These are phyloP conservation scores for Xylocopa sonorina DNA, from an alignment of 1,140 invertebrate species.

Conservation along the genomic window DNA sequence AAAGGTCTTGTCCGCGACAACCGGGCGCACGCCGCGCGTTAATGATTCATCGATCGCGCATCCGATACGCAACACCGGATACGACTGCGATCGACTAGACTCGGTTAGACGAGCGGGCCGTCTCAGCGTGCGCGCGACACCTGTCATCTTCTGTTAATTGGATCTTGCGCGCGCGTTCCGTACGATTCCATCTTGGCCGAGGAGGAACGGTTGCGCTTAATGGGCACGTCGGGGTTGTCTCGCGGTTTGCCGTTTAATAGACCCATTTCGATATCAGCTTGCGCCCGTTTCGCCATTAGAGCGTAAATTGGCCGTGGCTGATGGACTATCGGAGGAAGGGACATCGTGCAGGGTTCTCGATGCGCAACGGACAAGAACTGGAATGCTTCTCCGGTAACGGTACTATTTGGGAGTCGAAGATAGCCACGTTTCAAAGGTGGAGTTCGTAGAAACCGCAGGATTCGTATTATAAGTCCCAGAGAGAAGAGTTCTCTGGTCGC, in stretches of 20 bases:
- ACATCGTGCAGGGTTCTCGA: no score
- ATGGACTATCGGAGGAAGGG: no score
- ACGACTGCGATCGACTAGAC: conserved; percentile 8
- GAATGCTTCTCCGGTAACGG: no score
- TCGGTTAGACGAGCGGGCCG: background rate
- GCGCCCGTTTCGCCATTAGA: background rate
- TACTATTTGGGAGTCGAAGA: no score
- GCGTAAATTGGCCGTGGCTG: background rate
- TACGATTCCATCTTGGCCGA: background rate
- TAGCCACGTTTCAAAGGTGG: no score
- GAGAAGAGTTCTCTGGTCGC: background rate
- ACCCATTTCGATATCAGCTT: background rate
- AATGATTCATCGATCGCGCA: conserved; percentile 67
- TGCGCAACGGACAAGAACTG: no score
- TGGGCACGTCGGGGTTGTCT: background rate
- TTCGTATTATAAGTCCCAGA: no score
- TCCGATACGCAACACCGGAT: conserved; percentile 24
- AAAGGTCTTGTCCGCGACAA: conserved; percentile 60
- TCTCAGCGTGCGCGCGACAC: conserved; percentile 41
- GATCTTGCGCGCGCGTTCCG: conserved; percentile 29
- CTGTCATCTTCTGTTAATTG: conserved; percentile 62
- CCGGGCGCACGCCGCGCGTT: conserved; percentile 49
- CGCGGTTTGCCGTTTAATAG: background rate
- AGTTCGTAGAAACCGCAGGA: no score
- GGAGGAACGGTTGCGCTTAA: background rate